Evolutionary conservation across 2,113 vertebrate species (phyloP).

Genomic region (Myotis lucifugus): DNA sequence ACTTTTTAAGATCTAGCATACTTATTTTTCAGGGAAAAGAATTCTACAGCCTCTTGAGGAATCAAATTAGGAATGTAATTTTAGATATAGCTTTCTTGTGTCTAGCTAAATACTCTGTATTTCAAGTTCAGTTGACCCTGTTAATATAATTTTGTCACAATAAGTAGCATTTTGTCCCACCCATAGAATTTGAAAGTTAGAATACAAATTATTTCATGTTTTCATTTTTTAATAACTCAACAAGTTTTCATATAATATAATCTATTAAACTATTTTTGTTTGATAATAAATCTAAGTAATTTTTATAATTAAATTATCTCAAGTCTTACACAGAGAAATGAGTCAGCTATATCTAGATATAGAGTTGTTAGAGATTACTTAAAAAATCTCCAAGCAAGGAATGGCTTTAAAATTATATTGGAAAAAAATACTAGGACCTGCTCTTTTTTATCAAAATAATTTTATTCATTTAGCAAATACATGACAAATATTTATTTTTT

Average conservation of each 20-base stretch:
- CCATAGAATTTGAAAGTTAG: slow-evolving; percentile 10
- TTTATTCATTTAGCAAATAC: background rate
- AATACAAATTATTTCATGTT: background rate
- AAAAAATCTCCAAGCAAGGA: background rate
- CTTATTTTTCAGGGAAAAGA: background rate
- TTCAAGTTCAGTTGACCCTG: background rate
- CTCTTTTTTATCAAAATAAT: background rate
- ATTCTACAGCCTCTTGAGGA: background rate
- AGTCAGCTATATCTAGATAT: background rate
- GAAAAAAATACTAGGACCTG: background rate
- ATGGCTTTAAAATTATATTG: background rate
- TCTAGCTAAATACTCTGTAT: background rate
- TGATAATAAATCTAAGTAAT: background rate
- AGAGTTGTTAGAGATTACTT: background rate
- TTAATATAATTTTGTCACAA: background rate
- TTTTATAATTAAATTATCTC: background rate
- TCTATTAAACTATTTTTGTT: background rate
- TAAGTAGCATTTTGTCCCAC: background rate
- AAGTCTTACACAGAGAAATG: background rate
- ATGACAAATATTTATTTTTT: background rate
- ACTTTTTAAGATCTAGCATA: background rate
- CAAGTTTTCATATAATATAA: background rate
- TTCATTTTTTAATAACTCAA: background rate
- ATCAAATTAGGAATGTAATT: background rate
- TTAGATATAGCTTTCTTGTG: background rate